Conservation (phyloP, 2,797 vertebrate species). For the Mycteria americana region DNA sequence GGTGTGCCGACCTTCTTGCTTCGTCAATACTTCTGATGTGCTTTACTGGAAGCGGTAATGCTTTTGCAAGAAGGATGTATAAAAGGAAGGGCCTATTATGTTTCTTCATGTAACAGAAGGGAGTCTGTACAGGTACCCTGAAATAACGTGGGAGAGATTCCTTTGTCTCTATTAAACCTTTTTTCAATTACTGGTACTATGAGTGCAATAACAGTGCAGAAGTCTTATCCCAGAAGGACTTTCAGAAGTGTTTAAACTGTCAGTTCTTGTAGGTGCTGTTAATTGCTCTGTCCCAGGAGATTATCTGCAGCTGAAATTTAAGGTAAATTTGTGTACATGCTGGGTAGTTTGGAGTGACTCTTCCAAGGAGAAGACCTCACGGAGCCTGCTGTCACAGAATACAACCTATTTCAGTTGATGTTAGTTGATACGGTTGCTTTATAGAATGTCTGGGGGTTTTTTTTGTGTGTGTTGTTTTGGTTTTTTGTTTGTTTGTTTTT, state of each 20-base stretch:
- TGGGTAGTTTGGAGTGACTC: not conserved
- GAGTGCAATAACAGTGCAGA: not conserved
- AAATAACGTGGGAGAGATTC: not conserved
- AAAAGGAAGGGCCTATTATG: not conserved
- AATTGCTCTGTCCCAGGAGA: not conserved
- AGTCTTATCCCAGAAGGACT: not conserved
- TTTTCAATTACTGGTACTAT: not conserved
- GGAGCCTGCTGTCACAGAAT: not conserved
- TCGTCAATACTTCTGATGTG: not conserved
- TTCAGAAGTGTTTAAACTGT: not conserved
- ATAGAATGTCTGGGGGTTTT: not conserved
- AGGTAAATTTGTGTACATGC: not conserved
- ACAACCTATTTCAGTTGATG: not conserved
- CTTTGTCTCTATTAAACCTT: not conserved
- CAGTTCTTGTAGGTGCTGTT: not conserved
- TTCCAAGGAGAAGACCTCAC: not conserved
- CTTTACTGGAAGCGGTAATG: not conserved
- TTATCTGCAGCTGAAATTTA: not conserved
- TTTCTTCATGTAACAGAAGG: not conserved
- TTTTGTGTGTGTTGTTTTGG: accelerated
- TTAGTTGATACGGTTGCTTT: not conserved
- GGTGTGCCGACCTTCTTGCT: not conserved
- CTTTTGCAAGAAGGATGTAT: not conserved
- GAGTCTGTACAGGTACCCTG: not conserved
- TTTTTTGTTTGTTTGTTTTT: too few species aligned